These are phyloP conservation scores for Coregonus ussuriensis DNA, from an alignment of 2,797 vertebrate species.

Conservation along the genomic window DNA sequence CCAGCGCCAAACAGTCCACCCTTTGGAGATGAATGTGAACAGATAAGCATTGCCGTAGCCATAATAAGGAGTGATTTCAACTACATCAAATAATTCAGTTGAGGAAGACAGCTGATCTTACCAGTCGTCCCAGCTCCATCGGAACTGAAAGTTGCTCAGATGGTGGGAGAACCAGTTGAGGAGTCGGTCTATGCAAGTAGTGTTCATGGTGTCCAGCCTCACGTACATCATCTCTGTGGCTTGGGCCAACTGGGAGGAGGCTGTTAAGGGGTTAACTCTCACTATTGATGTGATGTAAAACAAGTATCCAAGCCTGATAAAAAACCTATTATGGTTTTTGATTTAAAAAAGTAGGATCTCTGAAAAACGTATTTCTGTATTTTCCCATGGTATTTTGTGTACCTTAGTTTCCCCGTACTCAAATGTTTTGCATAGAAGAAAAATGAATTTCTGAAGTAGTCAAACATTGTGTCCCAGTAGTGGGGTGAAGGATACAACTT, in stretches of 20 bases:
- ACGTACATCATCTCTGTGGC: conserved; percentile 98
- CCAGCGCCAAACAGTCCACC: conserved; percentile 92
- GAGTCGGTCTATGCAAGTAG: conserved; percentile 87
- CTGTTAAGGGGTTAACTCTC: conserved; percentile 70
- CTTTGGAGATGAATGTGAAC: conserved; percentile 63
- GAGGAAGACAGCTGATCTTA: conserved; percentile 60
- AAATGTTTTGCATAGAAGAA: background rate
- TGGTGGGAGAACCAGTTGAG: conserved; percentile 99
- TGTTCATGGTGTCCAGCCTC: conserved; percentile 98
- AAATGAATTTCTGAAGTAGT: background rate
- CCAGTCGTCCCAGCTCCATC: conserved; percentile 99
- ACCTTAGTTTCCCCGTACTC: background rate
- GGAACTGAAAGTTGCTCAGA: conserved; percentile 97
- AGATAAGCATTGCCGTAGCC: too few relatives aligned
- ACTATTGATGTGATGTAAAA: background rate
- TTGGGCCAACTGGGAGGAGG: conserved; percentile 85
- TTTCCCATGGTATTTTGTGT: too few relatives aligned
- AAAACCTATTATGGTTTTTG: background rate
- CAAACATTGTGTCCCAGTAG: background rate
- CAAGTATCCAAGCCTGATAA: background rate
- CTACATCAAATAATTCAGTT: background rate
- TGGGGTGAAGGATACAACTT: conserved; percentile 92
- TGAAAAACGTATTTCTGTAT: background rate
- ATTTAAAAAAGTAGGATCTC: background rate
- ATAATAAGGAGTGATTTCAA: too few relatives aligned